Conservation (phyloP, 35 echinoderm and acorn worm species). For the Lytechinus variegatus region DNA sequence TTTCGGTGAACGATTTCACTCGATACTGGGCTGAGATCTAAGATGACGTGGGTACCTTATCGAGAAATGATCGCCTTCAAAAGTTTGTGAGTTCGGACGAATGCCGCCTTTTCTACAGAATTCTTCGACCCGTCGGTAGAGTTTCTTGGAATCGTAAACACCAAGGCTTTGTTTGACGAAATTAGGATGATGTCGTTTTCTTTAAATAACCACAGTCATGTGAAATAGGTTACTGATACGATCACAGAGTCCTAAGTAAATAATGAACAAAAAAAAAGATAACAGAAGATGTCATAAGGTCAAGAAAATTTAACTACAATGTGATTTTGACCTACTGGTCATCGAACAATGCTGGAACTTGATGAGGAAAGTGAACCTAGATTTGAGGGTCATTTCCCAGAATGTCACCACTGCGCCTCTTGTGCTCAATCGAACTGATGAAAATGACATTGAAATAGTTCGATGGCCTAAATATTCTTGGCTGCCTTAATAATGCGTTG, state of each 20-base stretch:
- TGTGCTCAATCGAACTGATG: not conserved
- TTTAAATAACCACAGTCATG: not conserved
- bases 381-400: not conserved
- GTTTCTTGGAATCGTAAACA: not conserved
- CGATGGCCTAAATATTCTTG: not conserved
- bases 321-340: not conserved
- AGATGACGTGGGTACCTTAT: not conserved
- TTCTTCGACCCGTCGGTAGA: not conserved
- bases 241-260: not conserved
- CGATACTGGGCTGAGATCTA: not conserved
- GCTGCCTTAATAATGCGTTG: too few species aligned
- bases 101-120: not conserved
- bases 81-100: not conserved
- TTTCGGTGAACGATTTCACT: not conserved
- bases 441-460: constrained; percentile 20
- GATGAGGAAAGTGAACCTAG: not conserved
- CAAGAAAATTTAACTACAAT: not conserved
- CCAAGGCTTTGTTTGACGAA: not conserved
- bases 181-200: not conserved
- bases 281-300: not conserved
- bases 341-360: too few species aligned
- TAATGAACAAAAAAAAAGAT: not conserved
- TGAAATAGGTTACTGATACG: not conserved
- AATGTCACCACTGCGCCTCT: not conserved
- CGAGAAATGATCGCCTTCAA: not conserved